Evolutionary conservation across 2,797 vertebrate species (phyloP).

Genomic region (Rhinoraja longicauda): DNA sequence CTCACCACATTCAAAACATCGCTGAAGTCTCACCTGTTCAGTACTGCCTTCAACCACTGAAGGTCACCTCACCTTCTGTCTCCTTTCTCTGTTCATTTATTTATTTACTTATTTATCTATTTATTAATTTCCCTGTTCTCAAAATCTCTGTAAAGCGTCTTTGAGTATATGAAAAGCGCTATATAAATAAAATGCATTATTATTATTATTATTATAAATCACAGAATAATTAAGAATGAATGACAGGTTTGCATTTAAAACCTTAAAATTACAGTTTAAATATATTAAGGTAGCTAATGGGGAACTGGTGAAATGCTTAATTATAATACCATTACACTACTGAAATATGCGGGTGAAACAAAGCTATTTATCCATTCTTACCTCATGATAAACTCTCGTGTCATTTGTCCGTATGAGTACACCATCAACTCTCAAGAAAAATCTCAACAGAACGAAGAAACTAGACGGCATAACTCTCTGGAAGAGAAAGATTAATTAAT

Average conservation of each 20-base stretch:
- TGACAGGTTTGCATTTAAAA: not conserved
- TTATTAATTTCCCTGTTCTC: too few relatives aligned
- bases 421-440: conserved; percentile 90
- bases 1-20: too few relatives aligned
- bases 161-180: too few relatives aligned
- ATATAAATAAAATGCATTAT: too few relatives aligned
- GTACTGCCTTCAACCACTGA: too few relatives aligned
- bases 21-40: too few relatives aligned
- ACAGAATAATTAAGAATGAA: not conserved
- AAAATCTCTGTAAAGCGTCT: too few relatives aligned
- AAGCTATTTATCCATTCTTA: conserved; percentile 44
- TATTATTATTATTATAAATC: too few relatives aligned
- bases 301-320: not conserved
- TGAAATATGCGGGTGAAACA: not conserved
- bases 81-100: too few relatives aligned
- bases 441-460: conserved; percentile 85
- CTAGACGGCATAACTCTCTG: conserved; percentile 96
- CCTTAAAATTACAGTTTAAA: not conserved
- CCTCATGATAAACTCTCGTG: conserved; percentile 87
- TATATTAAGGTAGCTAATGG: not conserved
- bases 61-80: too few relatives aligned
- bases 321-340: not conserved
- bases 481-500: conserved; percentile 39
- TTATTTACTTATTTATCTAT: too few relatives aligned
- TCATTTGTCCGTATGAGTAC: conserved; percentile 92